phyloP scores from a whole-genome alignment of 1,140 invertebrate genomes.

The Tetramorium simillimum region DNA sequence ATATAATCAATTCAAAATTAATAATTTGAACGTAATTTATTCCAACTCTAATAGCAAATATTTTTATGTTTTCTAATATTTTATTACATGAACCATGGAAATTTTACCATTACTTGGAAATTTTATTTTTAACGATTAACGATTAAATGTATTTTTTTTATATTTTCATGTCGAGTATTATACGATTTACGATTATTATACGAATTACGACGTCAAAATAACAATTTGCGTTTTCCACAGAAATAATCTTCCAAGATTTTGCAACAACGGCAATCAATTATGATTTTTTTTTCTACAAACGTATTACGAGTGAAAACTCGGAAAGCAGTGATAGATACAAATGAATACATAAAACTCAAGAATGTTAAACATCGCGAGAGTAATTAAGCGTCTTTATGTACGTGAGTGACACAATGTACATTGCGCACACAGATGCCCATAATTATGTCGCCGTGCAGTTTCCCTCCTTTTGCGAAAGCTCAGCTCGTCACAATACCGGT shows the following conservation, averaged over 20 bases:
- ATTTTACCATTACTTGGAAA: too few relatives aligned
- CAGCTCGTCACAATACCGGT: not conserved
- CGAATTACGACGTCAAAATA: not conserved
- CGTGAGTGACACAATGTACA: conserved; percentile 22
- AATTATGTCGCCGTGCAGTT: conserved; percentile 30
- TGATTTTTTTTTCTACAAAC: conserved; percentile 3
- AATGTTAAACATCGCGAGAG: conserved; percentile 42
- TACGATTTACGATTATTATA: too few relatives aligned
- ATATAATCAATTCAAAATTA: not conserved
- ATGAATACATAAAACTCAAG: conserved; percentile 3
- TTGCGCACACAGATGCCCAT: not conserved
- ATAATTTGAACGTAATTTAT: not conserved
- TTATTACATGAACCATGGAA: too few relatives aligned
- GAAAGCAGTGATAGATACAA: not conserved
- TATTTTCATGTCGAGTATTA: too few relatives aligned
- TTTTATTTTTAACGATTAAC: not conserved
- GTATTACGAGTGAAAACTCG: conserved; percentile 14
- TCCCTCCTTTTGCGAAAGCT: conserved; percentile 19
- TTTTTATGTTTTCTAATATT: too few relatives aligned
- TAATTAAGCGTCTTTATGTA: conserved; percentile 49
- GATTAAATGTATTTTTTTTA: not conserved
- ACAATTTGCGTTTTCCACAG: not conserved
- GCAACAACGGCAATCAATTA: conserved; percentile 1
- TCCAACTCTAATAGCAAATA: not conserved
- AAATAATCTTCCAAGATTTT: conserved; percentile 2